Conservation (phyloP, 2,797 vertebrate species). For the Enteromius argenteus region DNA sequence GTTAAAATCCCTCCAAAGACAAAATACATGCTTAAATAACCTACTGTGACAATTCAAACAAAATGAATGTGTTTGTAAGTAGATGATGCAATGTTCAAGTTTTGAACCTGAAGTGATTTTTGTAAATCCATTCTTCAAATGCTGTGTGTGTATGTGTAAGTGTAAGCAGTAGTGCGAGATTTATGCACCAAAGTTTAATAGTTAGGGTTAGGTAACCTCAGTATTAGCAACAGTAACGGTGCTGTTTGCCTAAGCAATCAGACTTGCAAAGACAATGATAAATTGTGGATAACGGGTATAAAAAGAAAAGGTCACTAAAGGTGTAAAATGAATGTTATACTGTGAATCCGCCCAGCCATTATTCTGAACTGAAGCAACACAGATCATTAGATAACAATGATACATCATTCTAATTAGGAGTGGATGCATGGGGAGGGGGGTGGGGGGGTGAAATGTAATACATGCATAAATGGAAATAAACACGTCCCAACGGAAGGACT, state of each 20-base stretch:
- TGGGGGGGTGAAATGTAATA: neutral
- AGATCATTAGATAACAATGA: constrained; percentile 22
- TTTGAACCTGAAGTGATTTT: no score
- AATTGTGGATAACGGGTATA: neutral
- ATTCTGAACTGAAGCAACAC: constrained; percentile 5
- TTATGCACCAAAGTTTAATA: neutral
- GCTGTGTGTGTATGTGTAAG: no score
- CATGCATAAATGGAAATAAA: constrained; percentile 27
- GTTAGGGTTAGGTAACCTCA: neutral
- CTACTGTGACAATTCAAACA: no score
- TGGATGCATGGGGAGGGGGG: no score
- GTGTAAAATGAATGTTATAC: neutral
- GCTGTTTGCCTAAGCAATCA: neutral
- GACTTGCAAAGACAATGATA: neutral
- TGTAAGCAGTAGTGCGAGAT: neutral
- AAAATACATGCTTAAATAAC: no score
- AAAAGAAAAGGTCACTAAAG: neutral
- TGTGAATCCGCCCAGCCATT: neutral
- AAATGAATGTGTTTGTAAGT: no score
- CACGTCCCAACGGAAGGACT: neutral
- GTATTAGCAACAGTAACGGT: neutral
- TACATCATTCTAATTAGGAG: constrained; percentile 37
- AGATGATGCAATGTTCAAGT: no score
- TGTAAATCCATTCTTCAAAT: no score
- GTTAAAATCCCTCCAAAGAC: no score